Evolutionary conservation across 2,113 vertebrate genomes (phyloP).

Genomic region (Notarius lentiginosus): DNA sequence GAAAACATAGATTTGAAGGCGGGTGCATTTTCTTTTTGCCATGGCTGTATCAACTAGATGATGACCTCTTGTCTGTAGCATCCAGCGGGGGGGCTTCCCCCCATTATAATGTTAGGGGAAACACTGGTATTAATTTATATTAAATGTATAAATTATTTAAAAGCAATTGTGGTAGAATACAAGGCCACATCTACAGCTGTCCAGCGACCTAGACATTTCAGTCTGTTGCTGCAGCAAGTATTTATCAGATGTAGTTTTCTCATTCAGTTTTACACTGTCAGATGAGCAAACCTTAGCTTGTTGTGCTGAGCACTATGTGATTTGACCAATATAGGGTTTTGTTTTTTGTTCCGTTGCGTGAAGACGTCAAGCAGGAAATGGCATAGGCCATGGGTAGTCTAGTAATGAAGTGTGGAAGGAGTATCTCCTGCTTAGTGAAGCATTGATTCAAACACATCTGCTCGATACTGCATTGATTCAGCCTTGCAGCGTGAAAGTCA

Average conservation of each 20-base stretch:
- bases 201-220: neutral
- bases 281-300: neutral
- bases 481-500: neutral
- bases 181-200: neutral
- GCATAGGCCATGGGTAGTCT: neutral
- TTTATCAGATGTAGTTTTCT: neutral
- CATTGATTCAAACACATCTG: slow-evolving; percentile 39
- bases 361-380: slow-evolving; percentile 33
- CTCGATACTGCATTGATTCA: slow-evolving; percentile 25
- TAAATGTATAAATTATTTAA: neutral
- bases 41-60: neutral
- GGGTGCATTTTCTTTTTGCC: neutral
- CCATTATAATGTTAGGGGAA: too few relatives aligned
- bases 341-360: neutral
- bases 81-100: neutral
- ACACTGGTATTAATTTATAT: neutral
- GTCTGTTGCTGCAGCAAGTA: neutral
- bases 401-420: slow-evolving; percentile 29
- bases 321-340: neutral
- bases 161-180: neutral
- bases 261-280: neutral
- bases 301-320: neutral
- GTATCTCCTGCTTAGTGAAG: slow-evolving; percentile 31
- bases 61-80: neutral
- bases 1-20: too few relatives aligned